These are phyloP conservation scores for Drosophila helvetica DNA, from an alignment of 2,888 invertebrate species.

Conservation along the genomic window DNA sequence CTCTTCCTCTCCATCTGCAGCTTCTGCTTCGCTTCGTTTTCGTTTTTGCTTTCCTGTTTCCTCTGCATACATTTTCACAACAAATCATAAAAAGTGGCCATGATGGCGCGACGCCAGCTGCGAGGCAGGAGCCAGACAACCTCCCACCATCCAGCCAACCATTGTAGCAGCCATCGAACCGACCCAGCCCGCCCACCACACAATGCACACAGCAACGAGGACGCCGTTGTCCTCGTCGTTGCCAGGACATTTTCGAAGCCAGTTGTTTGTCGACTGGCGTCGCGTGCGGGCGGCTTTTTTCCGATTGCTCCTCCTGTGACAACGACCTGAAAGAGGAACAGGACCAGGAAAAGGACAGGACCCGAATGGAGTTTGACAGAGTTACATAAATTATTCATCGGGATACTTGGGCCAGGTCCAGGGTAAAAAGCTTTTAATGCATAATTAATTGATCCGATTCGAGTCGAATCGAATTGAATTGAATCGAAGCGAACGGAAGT, in stretches of 20 bases:
- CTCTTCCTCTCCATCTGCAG: not conserved
- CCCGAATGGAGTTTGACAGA: not conserved
- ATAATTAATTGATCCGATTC: constrained; percentile 51
- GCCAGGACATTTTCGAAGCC: constrained; percentile 50
- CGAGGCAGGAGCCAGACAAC: constrained; percentile 24
- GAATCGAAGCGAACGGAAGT: constrained; percentile 9
- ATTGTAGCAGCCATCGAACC: constrained; percentile 29
- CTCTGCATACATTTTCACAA: constrained; percentile 71
- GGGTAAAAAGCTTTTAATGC: constrained; percentile 39
- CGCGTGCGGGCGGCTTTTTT: constrained; percentile 64
- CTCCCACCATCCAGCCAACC: constrained; percentile 35
- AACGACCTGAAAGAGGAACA: not conserved
- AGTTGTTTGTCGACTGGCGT: constrained; percentile 75
- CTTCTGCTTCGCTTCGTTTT: constrained; percentile 35
- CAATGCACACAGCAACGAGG: constrained; percentile 36
- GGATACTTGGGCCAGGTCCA: not conserved
- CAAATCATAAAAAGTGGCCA: constrained; percentile 72
- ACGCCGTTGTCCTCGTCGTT: constrained; percentile 41
- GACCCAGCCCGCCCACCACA: constrained; percentile 29
- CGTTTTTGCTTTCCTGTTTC: constrained; percentile 68
- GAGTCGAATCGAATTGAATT: not conserved
- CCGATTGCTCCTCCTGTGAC: constrained; percentile 16
- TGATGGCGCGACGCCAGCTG: constrained; percentile 42
- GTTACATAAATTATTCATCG: constrained; percentile 48
- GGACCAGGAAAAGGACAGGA: not conserved